Evolutionary conservation across 2,797 vertebrate species (phyloP).

Genomic region (Buphagus erythrorhynchus): DNA sequence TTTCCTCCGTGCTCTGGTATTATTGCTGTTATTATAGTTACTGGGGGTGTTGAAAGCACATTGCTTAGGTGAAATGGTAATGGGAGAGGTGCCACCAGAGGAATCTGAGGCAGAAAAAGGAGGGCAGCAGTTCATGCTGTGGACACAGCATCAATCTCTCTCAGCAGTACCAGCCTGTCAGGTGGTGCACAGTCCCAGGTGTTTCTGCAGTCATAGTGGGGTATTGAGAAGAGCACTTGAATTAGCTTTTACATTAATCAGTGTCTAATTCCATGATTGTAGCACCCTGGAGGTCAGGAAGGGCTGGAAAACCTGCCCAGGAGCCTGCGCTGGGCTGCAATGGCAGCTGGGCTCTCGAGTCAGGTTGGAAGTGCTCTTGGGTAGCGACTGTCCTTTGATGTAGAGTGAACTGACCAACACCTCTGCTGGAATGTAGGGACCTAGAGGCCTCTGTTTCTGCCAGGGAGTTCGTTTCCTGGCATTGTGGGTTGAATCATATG

Average conservation of each 20-base stretch:
- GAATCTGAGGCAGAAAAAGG: not conserved
- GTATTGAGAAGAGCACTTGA: not conserved
- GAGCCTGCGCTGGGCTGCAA: rapidly evolving
- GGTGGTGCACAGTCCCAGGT: not conserved
- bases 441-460: not conserved
- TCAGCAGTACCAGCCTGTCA: not conserved
- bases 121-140: not conserved
- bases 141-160: not conserved
- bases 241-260: not conserved
- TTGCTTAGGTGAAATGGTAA: not conserved
- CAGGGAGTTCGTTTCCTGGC: not conserved
- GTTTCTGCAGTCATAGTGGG: not conserved
- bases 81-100: not conserved
- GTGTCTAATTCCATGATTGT: not conserved
- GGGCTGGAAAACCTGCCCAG: not conserved
- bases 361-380: not conserved
- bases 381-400: not conserved
- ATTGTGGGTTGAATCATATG: not conserved
- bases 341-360: not conserved
- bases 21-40: not conserved
- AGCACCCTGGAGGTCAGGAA: not conserved
- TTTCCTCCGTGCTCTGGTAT: not conserved
- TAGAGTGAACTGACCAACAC: not conserved
- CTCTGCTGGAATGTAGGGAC: not conserved
- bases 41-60: not conserved